Base-by-base conservation (phyloP, 2,888 invertebrate genomes). In the Melieria omissa region DNA sequence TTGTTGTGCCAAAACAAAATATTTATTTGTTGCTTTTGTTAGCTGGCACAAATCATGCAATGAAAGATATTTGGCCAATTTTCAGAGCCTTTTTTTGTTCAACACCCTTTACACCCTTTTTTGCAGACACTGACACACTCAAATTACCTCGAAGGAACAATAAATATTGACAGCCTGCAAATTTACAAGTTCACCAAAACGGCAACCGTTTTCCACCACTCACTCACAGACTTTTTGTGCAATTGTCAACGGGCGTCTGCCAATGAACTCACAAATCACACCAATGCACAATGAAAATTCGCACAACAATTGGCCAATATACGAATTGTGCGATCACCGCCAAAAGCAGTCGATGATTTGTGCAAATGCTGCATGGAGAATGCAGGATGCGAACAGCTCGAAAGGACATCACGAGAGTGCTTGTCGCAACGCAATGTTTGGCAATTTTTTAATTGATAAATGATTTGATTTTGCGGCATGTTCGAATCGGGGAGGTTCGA, bases 401-500 rank as follows among this genome's bases (percentile, higher is more conserved):
- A 29, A 29, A 29, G 29, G 29, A 29, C 3, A 29, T 29, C 1
- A 29, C 29, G 29, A 2, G 3, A 29, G 29, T 29, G 29, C 29
- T 29, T 29, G 29, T n/a, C 29, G 29, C 29, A 63, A 75, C 75
- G 70, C 74, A 76, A 75, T 76, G 75, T 77, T 78, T 78, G 78
- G 76, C 76, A 78, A 78, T 78, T 76, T 76, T 74, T 69, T 77
- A 78, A 78, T 78, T 78, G 78, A 78, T 78, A 76, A 77, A 77
- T 77, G 77, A 76, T 77, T 71, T 71, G 71, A 71, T 71, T 71
- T 65, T 65, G 65, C 65, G 71, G 41, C 14, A 29, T 58, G 16
- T 16, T 58, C 10, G 29, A 29, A 29, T 29, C 10, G 41, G 58
- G 58, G 58, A 8, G 6, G n/a, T 58, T 16, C 16, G n/a, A 10